Evolutionary conservation across 2,797 vertebrate genomes (phyloP).

Genomic region (Pseudocheirus occidentalis): DNA sequence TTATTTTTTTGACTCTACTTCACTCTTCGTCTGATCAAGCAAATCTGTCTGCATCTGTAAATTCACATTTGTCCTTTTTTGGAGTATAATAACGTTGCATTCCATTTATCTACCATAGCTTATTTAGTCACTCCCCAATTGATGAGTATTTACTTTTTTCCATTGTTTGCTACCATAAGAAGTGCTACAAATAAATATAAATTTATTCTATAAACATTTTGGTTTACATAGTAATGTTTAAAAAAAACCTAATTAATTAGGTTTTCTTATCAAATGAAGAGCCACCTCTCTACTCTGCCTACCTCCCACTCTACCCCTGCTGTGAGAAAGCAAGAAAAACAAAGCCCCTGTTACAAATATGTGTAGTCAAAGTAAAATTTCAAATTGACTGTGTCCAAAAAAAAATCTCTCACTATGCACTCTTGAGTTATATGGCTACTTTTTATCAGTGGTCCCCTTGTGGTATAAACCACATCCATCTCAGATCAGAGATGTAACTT

Average conservation of each 20-base stretch:
- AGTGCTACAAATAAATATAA: neutral
- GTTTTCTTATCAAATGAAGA: neutral
- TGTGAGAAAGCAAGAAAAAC: neutral
- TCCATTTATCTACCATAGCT: neutral
- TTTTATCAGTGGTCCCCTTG: neutral
- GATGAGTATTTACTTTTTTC: neutral
- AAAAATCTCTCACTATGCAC: neutral
- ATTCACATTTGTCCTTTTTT: neutral
- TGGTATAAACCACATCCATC: neutral
- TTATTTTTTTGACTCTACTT: neutral
- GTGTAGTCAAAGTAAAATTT: neutral
- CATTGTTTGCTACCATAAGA: neutral
- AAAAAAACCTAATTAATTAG: neutral
- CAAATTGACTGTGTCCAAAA: neutral
- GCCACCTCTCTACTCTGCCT: neutral
- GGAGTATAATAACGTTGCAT: neutral
- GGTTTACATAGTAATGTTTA: neutral
- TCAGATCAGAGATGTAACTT: neutral
- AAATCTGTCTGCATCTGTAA: neutral
- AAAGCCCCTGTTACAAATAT: neutral
- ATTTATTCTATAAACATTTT: neutral
- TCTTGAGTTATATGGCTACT: neutral
- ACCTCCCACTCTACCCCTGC: too few species aligned
- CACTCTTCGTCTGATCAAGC: neutral
- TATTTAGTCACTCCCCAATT: neutral